phyloP scores from a whole-genome alignment of 2,797 vertebrate genomes.

The Xenopus petersii region DNA sequence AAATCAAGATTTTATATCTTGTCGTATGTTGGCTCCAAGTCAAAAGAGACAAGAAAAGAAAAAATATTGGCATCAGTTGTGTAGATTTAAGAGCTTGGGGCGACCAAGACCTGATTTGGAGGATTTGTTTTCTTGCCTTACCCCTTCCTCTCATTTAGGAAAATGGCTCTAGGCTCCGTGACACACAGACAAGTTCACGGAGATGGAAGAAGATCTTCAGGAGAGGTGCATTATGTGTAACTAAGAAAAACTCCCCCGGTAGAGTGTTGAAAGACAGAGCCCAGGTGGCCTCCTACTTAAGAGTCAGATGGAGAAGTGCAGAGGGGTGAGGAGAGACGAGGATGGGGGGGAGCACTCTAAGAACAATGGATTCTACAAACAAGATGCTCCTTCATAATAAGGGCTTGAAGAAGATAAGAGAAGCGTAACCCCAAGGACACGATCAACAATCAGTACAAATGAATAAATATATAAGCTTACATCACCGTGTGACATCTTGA shows the following conservation, averaged over 20 bases:
- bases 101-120: constrained; percentile 16
- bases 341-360: no score
- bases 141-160: neutral
- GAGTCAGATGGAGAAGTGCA: neutral
- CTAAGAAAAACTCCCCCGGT: constrained; percentile 28
- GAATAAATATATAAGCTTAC: no score
- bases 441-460: no score
- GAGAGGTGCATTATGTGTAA: constrained; percentile 3
- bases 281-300: constrained; percentile 12
- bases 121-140: constrained; percentile 5
- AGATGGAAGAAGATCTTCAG: constrained; percentile 4
- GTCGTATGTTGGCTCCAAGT: constrained; percentile 4
- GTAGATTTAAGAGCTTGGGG: constrained; percentile 16
- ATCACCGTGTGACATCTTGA: no score
- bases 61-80: constrained; percentile 14
- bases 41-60: neutral
- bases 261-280: constrained; percentile 22
- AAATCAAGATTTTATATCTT: constrained; percentile 17
- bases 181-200: constrained; percentile 16
- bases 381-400: no score
- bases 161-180: constrained; percentile 17
- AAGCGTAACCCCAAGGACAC: no score
- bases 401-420: no score
- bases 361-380: no score
- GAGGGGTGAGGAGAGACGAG: no score